phyloP scores from a whole-genome alignment of 2,113 vertebrate genomes.

The Platysternon megacephalum region DNA sequence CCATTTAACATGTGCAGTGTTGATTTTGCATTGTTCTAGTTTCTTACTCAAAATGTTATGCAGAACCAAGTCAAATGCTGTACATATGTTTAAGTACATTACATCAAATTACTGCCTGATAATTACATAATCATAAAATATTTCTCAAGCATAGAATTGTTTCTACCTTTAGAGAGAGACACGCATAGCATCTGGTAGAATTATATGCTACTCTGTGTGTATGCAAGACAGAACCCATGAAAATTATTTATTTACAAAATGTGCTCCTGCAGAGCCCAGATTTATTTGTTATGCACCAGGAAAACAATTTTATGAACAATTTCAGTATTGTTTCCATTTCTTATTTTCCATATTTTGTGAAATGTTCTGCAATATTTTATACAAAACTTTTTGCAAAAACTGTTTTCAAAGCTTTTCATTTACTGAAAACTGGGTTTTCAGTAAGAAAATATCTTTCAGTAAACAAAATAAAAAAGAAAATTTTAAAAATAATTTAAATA shows the following conservation, averaged over 20 bases:
- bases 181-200: background rate
- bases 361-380: background rate
- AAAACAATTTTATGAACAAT: background rate
- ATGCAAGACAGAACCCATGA: background rate
- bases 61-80: background rate
- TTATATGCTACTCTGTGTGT: background rate
- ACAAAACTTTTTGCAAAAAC: background rate
- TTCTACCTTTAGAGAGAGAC: background rate
- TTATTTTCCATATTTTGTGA: background rate
- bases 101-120: background rate
- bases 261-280: background rate
- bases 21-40: background rate
- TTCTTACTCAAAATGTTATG: background rate
- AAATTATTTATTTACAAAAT: background rate
- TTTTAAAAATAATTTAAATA: background rate
- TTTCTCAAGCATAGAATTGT: background rate
- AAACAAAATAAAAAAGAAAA: background rate
- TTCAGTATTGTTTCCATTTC: background rate
- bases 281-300: background rate
- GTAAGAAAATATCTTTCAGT: background rate
- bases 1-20: background rate
- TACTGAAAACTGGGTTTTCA: background rate
- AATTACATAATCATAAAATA: background rate
- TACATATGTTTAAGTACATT: background rate
- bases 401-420: background rate